These are phyloP conservation scores for Oscarella lobularis DNA, from an alignment of 37 sponge, comb jelly and placozoan genomes.

Conservation along the genomic window DNA sequence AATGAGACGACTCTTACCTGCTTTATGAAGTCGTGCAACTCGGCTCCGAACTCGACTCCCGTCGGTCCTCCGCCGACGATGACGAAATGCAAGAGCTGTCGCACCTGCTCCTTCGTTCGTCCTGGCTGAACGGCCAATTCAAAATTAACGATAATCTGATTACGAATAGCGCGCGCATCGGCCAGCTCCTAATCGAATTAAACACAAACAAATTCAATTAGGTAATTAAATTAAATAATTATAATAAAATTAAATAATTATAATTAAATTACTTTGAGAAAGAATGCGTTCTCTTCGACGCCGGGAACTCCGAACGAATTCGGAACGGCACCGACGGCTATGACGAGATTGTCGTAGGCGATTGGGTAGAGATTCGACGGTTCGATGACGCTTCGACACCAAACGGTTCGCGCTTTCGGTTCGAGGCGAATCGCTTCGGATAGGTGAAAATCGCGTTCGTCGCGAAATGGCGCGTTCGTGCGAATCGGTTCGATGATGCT, in stretches of 20 bases:
- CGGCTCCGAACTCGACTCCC: constrained; percentile 90
- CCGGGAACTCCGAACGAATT: constrained; percentile 71
- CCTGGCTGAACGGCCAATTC: constrained; percentile 55
- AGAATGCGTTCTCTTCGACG: constrained; percentile 73
- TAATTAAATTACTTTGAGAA: constrained; percentile 73
- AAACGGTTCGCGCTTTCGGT: constrained; percentile 15
- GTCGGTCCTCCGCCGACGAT: constrained; percentile 88
- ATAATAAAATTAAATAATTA: no score
- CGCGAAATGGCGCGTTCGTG: constrained; percentile 43
- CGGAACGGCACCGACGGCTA: constrained; percentile 67
- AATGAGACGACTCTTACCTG: no score
- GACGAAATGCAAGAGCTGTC: constrained; percentile 63
- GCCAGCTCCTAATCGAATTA: constrained; percentile 42
- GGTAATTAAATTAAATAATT: neutral
- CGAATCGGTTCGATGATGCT: constrained; percentile 86
- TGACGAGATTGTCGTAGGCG: constrained; percentile 54
- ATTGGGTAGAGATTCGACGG: constrained; percentile 24
- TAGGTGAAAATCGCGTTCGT: constrained; percentile 74
- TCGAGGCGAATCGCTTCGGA: constrained; percentile 48
- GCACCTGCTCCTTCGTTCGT: constrained; percentile 18
- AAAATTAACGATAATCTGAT: constrained; percentile 58
- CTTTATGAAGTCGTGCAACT: constrained; percentile 78
- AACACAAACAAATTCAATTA: neutral
- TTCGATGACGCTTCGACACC: constrained; percentile 48
- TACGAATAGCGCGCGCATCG: constrained; percentile 64